Evolutionary conservation across 1,140 invertebrate genomes (phyloP), one percentile per base, ranked within the genome.

Genomic region (Anastrepha ludens): DNA sequence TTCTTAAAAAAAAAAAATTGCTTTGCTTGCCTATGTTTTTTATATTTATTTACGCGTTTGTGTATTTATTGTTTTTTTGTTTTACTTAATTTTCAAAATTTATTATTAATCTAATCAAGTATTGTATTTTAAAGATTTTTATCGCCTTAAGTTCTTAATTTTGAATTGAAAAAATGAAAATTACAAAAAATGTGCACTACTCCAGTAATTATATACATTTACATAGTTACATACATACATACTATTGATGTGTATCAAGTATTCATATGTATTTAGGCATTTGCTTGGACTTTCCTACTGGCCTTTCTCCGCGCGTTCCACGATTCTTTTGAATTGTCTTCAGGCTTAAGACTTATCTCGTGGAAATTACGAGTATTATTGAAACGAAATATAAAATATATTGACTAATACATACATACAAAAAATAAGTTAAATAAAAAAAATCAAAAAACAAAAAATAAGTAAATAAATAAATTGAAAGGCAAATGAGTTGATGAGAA

Each of bases 311-410:
- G 29, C n/a, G 70, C 39, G 5, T 20, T 41, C 15, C 20, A 41
- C 58, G 29, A 86, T 62, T 86, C 85, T n/a, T 17, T 81, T 58
- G 74, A 81, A 81, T 81, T 55, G 47, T 47, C 29, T 44, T 41
- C 85, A 64, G 41, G 29, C 44, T 86, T 58, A 60, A 81, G 74
- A 81, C 74, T 81, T 81, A 81, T 50, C 44, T 55, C 44, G 74
- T 55, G 74, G 74, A 55, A 81, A 20, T 55, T n/a, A 58, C 74
- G 74, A 81, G 74, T 81, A 81, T 81, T 81, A 81, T 81, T 58
- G 74, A n/a, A 55, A 81, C 15, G 44, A 81, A 81, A 81, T 81
- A 81, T 11, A 29, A 29, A 29, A 29, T n/a, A 55, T 55, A 55
- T 55, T 81, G 15, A 81, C 44, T 81, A 81, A 81, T 15, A 55